Base-by-base conservation (phyloP, 1,140 invertebrate species). In the Oppia nitens region DNA sequence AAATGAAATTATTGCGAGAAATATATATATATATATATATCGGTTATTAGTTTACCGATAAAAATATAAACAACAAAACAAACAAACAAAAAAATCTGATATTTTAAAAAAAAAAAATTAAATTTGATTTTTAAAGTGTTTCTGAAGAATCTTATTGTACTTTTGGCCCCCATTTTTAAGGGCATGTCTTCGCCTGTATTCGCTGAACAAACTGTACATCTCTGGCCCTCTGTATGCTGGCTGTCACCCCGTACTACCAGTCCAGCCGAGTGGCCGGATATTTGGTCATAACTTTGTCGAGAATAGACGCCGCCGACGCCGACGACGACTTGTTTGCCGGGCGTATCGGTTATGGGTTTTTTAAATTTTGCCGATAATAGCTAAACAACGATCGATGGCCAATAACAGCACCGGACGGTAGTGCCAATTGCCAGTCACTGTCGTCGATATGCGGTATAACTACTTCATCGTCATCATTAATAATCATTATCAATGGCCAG, bases 201-300 rank as follows among this genome's bases (percentile, higher is more conserved):
- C 81, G 76, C 64, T 87, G 83, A 80, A 93, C 83, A 62, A 82
- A 85, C 60, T 82, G 81, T 24, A 93, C 79, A 71, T 95, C 90
- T 57, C 83, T 79, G 0, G 81, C 84, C 75, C 84, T 87, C 71
- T 85, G 82, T 53, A 67, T 60, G 25, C 76, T 77, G 17, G 74
- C 67, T 60, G 79, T 77, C n/a, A n/a, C 64, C 81, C 80, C 50
- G 85, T 47, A 25, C 21, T 49, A 12, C 80, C 81, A 2, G 80
- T 82, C 85, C 87, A 94, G 1, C 90, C 91, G 4, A 96, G 73
- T 0, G 86, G n/a, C 80, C 63, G 81, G 78, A 68, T 94, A 94
- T 51, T 86, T 80, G 27, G 80, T 79, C 17, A 93, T 69, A 17
- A 91, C 76, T 59, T 68, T 69, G 45, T 57, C 29, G 54, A 61